Conservation (phyloP, 2,113 vertebrate genomes). For the Boulengeromyrus knoepffleri region DNA sequence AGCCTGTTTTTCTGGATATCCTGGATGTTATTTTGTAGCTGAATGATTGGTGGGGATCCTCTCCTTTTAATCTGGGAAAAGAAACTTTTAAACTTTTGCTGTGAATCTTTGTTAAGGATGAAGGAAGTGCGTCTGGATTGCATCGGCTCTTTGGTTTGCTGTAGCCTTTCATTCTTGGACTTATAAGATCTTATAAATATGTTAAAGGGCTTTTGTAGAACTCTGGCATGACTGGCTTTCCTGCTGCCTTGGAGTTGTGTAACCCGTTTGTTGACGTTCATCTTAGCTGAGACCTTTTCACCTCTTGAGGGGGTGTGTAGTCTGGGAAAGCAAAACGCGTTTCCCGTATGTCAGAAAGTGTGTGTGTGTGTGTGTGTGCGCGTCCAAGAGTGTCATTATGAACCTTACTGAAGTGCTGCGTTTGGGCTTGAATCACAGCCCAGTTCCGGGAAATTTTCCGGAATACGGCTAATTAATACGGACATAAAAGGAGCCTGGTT, state of each 20-base stretch:
- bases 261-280: neutral
- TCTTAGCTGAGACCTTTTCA: neutral
- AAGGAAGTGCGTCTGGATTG: neutral
- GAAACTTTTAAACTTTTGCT: neutral
- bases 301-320: neutral
- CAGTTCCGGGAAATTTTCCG: neutral
- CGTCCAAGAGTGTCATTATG: neutral
- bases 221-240: no score
- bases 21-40: neutral
- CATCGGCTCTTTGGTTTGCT: neutral
- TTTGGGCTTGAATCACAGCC: neutral
- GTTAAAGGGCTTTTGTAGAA: neutral
- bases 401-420: neutral
- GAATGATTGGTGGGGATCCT: neutral
- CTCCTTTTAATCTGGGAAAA: neutral
- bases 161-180: neutral
- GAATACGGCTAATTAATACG: neutral
- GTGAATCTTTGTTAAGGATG: neutral
- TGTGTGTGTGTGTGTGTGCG: neutral
- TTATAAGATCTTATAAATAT: neutral
- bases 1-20: neutral
- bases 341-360: conserved; percentile 7
- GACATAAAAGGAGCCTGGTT: neutral
- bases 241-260: neutral
- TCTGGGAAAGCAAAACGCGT: neutral